phyloP scores from a whole-genome alignment of 2,113 vertebrate genomes.

The Syrmaticus mikado region DNA sequence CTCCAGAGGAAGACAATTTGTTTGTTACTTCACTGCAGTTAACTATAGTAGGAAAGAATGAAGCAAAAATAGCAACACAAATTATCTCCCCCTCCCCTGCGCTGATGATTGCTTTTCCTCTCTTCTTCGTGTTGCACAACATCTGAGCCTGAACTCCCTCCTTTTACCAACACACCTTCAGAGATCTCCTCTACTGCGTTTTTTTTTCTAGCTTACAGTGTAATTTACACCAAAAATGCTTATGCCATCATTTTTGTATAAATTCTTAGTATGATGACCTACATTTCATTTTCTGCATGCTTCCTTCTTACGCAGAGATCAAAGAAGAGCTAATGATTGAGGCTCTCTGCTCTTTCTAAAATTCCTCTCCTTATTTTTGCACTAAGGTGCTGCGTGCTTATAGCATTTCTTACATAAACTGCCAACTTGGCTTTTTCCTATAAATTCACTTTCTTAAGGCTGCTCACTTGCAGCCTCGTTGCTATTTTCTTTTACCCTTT shows the following conservation, averaged over 20 bases:
- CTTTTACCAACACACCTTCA: background rate
- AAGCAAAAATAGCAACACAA: background rate
- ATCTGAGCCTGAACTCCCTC: background rate
- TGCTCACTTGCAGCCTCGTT: background rate
- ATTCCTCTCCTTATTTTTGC: conserved; percentile 8
- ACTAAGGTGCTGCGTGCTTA: background rate
- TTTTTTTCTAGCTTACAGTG: background rate
- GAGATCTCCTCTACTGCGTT: background rate
- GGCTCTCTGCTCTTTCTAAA: background rate
- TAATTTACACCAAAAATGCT: background rate
- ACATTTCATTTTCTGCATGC: conserved; percentile 52
- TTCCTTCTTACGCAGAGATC: conserved; percentile 39
- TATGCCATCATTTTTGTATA: background rate
- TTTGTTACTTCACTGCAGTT: background rate
- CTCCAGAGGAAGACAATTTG: background rate
- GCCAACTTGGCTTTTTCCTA: background rate
- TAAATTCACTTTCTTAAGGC: background rate
- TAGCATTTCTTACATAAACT: background rate
- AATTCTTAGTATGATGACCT: conserved; percentile 46
- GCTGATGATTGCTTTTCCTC: background rate
- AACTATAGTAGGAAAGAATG: background rate
- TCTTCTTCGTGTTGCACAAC: background rate
- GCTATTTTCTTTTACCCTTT: background rate
- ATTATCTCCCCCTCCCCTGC: background rate
- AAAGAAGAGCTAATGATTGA: conserved; percentile 48